These are phyloP conservation scores for Lepus oiostolus DNA, from an alignment of 2,797 vertebrate species.

Conservation along the genomic window DNA sequence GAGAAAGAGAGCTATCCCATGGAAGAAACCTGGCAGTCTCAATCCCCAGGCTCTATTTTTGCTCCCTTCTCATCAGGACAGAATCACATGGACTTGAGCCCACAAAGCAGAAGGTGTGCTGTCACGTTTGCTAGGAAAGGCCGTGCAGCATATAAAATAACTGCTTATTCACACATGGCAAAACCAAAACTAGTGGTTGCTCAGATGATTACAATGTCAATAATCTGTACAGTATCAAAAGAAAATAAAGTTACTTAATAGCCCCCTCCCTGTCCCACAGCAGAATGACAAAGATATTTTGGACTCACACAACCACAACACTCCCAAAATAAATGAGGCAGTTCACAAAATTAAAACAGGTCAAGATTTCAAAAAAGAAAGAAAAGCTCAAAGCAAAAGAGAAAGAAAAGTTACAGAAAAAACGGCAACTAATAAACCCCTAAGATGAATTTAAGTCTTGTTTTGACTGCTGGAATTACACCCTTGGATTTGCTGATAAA, in stretches of 20 bases:
- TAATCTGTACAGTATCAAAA: conserved; percentile 37
- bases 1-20: background rate
- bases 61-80: background rate
- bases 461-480: background rate
- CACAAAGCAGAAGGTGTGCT: background rate
- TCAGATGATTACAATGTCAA: conserved; percentile 47
- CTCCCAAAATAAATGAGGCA: conserved; percentile 60
- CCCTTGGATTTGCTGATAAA: background rate
- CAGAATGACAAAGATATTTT: conserved; percentile 53
- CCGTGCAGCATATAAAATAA: background rate
- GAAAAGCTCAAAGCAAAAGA: no score
- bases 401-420: background rate
- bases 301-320: background rate
- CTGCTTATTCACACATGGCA: background rate
- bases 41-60: background rate
- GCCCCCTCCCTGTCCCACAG: background rate
- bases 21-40: background rate
- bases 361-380: conserved; percentile 19
- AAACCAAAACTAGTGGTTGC: background rate
- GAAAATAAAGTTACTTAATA: conserved; percentile 53
- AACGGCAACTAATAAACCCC: background rate
- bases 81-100: background rate
- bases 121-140: background rate
- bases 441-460: conserved; percentile 24
- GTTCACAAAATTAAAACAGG: conserved; percentile 57